Base-by-base conservation (phyloP, 2,797 vertebrate genomes). In the Pelochelys cantorii region DNA sequence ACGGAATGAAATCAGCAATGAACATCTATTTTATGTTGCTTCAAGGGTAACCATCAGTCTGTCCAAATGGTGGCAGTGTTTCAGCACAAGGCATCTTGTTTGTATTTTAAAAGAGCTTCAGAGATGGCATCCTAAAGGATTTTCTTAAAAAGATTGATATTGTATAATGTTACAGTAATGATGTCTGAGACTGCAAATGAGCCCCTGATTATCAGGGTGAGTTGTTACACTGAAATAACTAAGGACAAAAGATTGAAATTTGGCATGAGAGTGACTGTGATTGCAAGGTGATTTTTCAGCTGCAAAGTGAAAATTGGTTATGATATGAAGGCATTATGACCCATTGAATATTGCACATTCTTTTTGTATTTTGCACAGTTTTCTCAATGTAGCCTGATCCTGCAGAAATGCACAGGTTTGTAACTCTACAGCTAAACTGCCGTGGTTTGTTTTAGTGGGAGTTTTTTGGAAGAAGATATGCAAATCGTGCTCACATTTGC, bases 151-250 rank as follows among this genome's bases (percentile, higher is more conserved):
- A 37, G n/a, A 18, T 11, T 37, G n/a, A 71, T 37, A 37, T 71
- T 20, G 10, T 22, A 11, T 37, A 34, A 10, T 37, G 27, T 81
- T 92, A 88, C 15, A 27, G 56, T 90, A 37, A 29, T 23, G 57
- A 42, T 59, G 37, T 93, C 95, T 87, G 77, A 62, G 2, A 62
- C 1, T 54, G 81, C 81, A 87, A 8, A 17, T 81, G 85, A 93
- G 17, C 9, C 11, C 5, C 8, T 9, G 31, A 0, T 1, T 92
- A 86, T 86, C 48, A 60, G 91, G 90, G 78, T 42, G 17, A 14
- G 87, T 71, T 37, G 13, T 52, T 90, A 11, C 62, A 88, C n/a
- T 89, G 20, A n/a, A 96, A 3, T n/a, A 77, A 91, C n/a, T 29
- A 14, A 12, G 85, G 54, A 85, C 0, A 92, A 62, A 92, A 94